These are phyloP conservation scores for Helleia helle DNA, from an alignment of 2,888 invertebrate genomes.

Conservation along the genomic window DNA sequence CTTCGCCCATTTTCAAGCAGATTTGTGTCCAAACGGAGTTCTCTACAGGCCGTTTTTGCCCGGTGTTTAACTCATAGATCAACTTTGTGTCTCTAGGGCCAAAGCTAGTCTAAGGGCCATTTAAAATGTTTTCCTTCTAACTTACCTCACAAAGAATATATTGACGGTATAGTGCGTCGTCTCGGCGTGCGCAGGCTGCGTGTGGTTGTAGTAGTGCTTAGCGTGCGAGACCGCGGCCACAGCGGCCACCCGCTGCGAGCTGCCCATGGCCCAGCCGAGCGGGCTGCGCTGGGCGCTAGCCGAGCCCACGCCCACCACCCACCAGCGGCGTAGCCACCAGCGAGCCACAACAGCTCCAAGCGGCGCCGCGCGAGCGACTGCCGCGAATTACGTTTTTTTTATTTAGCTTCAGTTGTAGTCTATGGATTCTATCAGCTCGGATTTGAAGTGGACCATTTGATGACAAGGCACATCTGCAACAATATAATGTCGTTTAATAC, in stretches of 20 bases:
- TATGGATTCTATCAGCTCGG: conserved; percentile 26
- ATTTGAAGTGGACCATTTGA: conserved; percentile 19
- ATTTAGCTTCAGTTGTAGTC: conserved; percentile 23
- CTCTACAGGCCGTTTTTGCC: too few relatives aligned
- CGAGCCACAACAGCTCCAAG: conserved; percentile 52
- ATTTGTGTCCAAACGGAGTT: too few relatives aligned
- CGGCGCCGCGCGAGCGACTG: conserved; percentile 50
- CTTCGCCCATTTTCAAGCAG: too few relatives aligned
- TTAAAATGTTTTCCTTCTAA: too few relatives aligned
- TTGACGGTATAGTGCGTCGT: conserved; percentile 66
- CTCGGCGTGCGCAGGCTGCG: conserved; percentile 49
- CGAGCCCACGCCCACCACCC: conserved; percentile 46
- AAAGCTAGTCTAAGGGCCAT: too few relatives aligned
- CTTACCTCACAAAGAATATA: conserved; percentile 86
- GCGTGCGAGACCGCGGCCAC: conserved; percentile 65
- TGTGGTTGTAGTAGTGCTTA: conserved; percentile 59
- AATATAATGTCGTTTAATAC: too few relatives aligned
- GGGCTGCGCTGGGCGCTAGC: conserved; percentile 65
- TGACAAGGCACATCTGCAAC: conserved; percentile 38
- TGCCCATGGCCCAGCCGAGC: conserved; percentile 77
- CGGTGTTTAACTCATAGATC: too few relatives aligned
- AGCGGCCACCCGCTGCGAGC: conserved; percentile 77
- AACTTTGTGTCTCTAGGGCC: too few relatives aligned
- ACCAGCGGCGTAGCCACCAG: conserved; percentile 48
- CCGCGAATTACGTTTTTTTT: too few relatives aligned